These are phyloP conservation scores for Dryomyza anilis DNA, from an alignment of 2,888 invertebrate genomes.

Conservation along the genomic window DNA sequence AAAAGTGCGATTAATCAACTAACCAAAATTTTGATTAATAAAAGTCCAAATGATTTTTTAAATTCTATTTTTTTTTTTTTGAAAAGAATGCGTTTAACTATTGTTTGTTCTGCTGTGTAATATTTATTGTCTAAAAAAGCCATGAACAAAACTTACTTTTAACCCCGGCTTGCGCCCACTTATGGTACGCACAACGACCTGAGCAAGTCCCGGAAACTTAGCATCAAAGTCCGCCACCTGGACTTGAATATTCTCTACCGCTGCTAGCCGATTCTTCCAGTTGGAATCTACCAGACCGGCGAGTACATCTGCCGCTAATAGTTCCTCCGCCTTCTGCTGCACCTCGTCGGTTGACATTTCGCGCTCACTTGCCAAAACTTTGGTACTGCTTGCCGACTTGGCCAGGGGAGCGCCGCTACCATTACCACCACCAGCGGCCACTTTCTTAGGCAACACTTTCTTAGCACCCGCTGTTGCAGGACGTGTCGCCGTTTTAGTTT, in stretches of 20 bases:
- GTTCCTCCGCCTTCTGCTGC: constrained; percentile 72
- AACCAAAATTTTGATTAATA: no score
- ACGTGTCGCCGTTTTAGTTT: constrained; percentile 50
- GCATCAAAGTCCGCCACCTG: constrained; percentile 68
- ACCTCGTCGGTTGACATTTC: constrained; percentile 80
- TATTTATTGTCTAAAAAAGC: no score
- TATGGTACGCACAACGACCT: constrained; percentile 75
- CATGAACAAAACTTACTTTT: constrained; percentile 56
- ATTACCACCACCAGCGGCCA: constrained; percentile 32
- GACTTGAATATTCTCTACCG: constrained; percentile 74
- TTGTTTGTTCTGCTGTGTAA: background rate
- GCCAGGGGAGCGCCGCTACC: constrained; percentile 38
- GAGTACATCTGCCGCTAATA: constrained; percentile 70
- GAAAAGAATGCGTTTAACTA: background rate
- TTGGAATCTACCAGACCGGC: constrained; percentile 75
- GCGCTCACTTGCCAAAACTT: constrained; percentile 64
- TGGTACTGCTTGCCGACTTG: constrained; percentile 54
- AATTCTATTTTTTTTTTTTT: background rate
- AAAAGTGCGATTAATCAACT: no score
- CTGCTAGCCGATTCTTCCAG: constrained; percentile 83
- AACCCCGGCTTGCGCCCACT: constrained; percentile 83
- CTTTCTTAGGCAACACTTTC: constrained; percentile 41
- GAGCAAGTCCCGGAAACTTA: constrained; percentile 69
- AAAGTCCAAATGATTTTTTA: background rate
- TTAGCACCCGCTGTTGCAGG: constrained; percentile 51